These are phyloP conservation scores for Leptopilina boulardi DNA, from an alignment of 1,140 invertebrate species.

Conservation along the genomic window DNA sequence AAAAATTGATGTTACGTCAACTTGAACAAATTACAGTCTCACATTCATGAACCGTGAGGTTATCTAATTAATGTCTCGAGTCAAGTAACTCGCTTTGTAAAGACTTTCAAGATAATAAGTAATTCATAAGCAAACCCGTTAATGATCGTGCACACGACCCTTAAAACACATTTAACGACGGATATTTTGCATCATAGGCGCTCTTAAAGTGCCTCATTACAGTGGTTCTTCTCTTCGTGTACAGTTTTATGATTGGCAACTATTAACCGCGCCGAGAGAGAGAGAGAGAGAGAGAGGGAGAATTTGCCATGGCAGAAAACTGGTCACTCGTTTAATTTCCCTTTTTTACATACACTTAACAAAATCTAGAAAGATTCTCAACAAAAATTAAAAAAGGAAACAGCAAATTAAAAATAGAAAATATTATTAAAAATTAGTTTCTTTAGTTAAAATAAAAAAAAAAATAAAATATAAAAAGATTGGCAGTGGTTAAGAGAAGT, in stretches of 20 bases:
- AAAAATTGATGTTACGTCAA: not conserved
- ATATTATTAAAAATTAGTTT: no score
- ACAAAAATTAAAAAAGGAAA: no score
- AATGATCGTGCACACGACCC: constrained; percentile 2
- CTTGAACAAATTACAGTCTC: not conserved
- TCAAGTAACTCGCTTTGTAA: constrained; percentile 13
- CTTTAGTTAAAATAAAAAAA: not conserved
- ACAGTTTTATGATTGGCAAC: constrained; percentile 50
- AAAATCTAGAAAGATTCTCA: no score
- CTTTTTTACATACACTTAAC: no score
- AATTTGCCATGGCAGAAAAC: not conserved
- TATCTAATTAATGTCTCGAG: constrained; percentile 14
- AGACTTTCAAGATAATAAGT: constrained; percentile 12
- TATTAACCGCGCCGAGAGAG: not conserved
- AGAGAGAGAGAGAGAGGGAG: no score
- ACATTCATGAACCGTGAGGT: not conserved
- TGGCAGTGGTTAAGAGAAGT: not conserved
- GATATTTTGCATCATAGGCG: constrained; percentile 30
- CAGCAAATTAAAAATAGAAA: not conserved
- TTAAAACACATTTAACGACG: constrained; percentile 4
- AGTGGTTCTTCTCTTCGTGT: constrained; percentile 35
- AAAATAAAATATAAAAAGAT: not conserved
- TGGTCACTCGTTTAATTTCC: not conserved
- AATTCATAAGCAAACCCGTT: constrained; percentile 13
- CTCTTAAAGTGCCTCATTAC: constrained; percentile 49